Evolutionary conservation across 2,113 vertebrate genomes (phyloP).

Genomic region (Apistogramma diplotaenia): DNA sequence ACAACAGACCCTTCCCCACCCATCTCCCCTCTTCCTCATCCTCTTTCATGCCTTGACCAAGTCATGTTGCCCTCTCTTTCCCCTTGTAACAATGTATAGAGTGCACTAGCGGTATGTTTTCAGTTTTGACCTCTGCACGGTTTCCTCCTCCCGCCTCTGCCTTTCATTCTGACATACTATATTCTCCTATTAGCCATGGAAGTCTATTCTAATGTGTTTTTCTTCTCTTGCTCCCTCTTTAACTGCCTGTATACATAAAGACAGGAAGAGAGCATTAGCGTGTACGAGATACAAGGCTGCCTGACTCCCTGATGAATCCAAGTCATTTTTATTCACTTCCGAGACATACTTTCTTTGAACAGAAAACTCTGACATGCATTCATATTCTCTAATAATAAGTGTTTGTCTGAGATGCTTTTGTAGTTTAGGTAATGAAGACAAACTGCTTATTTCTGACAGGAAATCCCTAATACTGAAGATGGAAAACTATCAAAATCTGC

Average conservation of each 20-base stretch:
- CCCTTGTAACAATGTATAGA: not conserved
- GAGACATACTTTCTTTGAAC: conserved; percentile 2
- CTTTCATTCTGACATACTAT: conserved; percentile 13
- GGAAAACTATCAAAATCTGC: conserved; percentile 15
- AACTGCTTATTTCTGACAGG: conserved; percentile 15
- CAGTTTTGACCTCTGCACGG: not conserved
- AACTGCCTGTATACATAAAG: conserved; percentile 18
- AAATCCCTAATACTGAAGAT: conserved; percentile 35
- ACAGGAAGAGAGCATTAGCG: conserved; percentile 46
- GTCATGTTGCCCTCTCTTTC: not conserved
- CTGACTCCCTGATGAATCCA: conserved; percentile 19
- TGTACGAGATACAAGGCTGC: not conserved
- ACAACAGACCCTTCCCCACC: conserved; percentile 32
- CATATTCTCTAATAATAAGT: not conserved
- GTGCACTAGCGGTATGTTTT: conserved; percentile 23
- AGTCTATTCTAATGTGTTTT: conserved; percentile 54
- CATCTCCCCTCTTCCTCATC: conserved; percentile 42
- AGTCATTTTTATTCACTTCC: conserved; percentile 22
- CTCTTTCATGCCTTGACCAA: conserved; percentile 12
- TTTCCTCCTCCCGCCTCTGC: conserved; percentile 1
- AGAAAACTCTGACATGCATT: not conserved
- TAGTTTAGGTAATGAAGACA: conserved; percentile 22
- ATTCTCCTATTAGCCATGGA: conserved; percentile 3
- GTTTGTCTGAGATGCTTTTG: not conserved
- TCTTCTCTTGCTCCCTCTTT: not conserved